phyloP scores from a whole-genome alignment of 2,113 vertebrate genomes.

The Pholis gunnellus region DNA sequence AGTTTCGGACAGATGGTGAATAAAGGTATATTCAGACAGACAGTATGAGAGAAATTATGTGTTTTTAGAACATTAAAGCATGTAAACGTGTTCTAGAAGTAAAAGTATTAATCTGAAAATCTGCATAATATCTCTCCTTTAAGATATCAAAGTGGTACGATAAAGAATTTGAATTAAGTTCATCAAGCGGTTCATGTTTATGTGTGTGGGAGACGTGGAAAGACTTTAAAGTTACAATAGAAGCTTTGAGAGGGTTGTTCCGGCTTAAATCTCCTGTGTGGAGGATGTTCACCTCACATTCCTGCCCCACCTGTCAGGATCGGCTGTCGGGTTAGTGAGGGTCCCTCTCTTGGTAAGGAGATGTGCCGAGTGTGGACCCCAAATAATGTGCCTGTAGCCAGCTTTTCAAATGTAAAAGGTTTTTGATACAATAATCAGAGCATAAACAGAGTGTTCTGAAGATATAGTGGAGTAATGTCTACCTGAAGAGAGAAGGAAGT shows the following conservation, averaged over 20 bases:
- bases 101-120: background rate
- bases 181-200: background rate
- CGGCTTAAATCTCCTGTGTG: background rate
- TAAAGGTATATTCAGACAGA: too few species aligned
- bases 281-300: constrained; percentile 24
- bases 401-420: background rate
- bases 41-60: too few species aligned
- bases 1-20: too few species aligned
- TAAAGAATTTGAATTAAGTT: background rate
- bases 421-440: background rate
- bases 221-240: background rate
- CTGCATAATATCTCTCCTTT: too few species aligned
- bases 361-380: background rate
- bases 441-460: background rate
- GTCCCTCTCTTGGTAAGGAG: background rate
- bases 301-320: constrained; percentile 23
- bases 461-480: background rate
- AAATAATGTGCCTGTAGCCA: background rate
- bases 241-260: constrained; percentile 4
- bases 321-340: background rate
- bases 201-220: background rate
- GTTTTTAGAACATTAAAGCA: too few species aligned
- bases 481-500: background rate
- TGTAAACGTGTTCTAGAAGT: background rate
- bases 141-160: background rate